Percentiles rank a stretch among this genome's conserved stretches.
Conservation (phyloP, 2,113 vertebrate species). For the Pachyramphus minor region DNA sequence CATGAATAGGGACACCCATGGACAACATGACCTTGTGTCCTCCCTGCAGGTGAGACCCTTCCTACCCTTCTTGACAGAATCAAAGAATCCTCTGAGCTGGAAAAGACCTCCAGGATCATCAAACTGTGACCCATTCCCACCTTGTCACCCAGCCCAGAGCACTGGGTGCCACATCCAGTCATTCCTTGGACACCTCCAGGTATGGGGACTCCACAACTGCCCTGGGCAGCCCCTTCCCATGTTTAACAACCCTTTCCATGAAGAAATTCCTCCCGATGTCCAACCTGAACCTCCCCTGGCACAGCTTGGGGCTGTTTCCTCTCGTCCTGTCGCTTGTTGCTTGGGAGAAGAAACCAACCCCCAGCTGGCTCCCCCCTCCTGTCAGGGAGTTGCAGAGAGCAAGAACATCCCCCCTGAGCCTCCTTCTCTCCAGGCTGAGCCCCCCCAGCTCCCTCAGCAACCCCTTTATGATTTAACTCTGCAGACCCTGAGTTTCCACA, state of each 20-base stretch:
- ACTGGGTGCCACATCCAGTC: background rate
- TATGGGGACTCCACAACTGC: background rate
- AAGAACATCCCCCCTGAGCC: background rate
- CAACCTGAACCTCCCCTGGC: background rate
- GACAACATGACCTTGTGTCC: fast-evolving
- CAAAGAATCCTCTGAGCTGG: background rate
- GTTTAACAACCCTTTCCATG: background rate
- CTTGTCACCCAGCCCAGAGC: background rate
- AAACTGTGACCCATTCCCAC: background rate
- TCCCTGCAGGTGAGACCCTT: background rate
- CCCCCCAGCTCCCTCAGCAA: background rate
- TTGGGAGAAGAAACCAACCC: background rate
- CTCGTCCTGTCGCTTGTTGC: background rate
- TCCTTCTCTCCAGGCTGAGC: background rate
- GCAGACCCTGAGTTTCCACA: fast-evolving
- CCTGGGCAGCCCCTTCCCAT: background rate
- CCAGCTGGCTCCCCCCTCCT: background rate
- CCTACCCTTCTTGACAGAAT: background rate
- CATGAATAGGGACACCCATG: background rate
- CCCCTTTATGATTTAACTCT: background rate
- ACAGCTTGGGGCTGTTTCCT: background rate
- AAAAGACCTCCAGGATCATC: background rate
- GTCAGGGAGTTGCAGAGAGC: background rate
- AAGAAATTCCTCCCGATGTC: background rate
- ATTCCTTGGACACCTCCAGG: background rate